Evolutionary conservation across 2,888 invertebrate genomes (phyloP), one percentile per base, ranked within the genome.

Genomic region (Amblyjoppa proteus): DNA sequence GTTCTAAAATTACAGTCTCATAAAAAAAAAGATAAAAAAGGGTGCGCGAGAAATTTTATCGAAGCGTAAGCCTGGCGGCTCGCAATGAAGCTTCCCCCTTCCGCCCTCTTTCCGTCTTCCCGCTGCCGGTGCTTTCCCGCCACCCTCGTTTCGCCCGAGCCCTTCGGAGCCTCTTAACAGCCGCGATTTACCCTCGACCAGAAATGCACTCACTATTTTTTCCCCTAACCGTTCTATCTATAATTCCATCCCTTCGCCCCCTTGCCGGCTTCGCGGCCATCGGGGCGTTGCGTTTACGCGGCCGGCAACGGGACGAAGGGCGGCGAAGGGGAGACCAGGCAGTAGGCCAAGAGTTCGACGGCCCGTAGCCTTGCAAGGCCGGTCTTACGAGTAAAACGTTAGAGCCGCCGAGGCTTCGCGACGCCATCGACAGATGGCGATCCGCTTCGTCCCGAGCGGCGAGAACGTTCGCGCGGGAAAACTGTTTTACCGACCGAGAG

Each of bases 361-460:
- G 91, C 93, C 93, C 89, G 89, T 91, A 93, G 93, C 93, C 93
- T 93, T 93, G 93, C 93, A 93, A 93, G 93, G 93, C 91, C 93
- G 92, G 89, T 87, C 87, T 80, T 56, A 82, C 76, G 84, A 77
- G 79, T 20, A 61, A 74, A 61, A 73, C 49, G 38, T 49, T 61
- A 68, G 49, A 13, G 34, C 7, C 34, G 41, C 13, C n/a, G 84
- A 81, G 79, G 87, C 75, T 83, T 85, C 81, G 31, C 53, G 41
- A 49, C 58, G 28, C 45, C 66, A 13, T 56, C 81, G 78, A 49
- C 51, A 89, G 91, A 90, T 90, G 89, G 89, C 90, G 89, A 80
- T 75, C 68, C 77, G 6, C 78, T 61, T 82, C 51, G 79, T n/a
- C 53, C 28, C 58, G 68, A 1, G 61, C 64, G 34, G 20, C 25